These are phyloP conservation scores for Python bivittatus DNA, from an alignment of 2,113 vertebrate species.

Conservation along the genomic window DNA sequence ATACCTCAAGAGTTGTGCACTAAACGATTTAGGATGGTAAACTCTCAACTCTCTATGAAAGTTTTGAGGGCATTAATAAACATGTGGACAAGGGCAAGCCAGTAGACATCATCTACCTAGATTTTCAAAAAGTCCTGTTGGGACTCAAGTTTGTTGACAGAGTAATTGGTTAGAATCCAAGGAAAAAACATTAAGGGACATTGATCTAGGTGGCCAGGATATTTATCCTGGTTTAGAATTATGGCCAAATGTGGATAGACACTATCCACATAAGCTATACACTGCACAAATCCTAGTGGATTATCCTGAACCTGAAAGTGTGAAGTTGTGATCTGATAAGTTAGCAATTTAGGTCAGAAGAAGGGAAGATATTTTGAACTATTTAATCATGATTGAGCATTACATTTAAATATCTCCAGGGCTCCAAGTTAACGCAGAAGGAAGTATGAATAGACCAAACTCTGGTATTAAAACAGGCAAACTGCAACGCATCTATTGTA, in stretches of 20 bases:
- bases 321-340: background rate
- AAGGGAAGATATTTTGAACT: background rate
- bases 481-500: background rate
- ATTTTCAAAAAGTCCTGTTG: background rate
- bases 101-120: no score
- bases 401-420: background rate
- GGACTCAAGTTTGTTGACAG: background rate
- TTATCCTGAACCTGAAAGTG: background rate
- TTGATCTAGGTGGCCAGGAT: background rate
- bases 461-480: background rate
- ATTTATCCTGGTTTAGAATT: background rate
- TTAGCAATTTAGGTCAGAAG: background rate
- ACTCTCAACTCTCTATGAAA: no score
- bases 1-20: no score
- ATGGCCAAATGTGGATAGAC: background rate
- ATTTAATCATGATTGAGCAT: slow-evolving; percentile 3
- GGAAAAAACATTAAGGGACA: background rate
- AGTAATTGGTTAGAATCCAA: background rate
- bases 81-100: no score
- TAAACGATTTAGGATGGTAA: no score
- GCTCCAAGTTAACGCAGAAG: background rate
- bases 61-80: no score
- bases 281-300: background rate
- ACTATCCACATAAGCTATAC: no score
- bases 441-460: background rate